These are phyloP conservation scores for Phataginus tetradactyla DNA, from an alignment of 2,797 vertebrate species.

Conservation along the genomic window DNA sequence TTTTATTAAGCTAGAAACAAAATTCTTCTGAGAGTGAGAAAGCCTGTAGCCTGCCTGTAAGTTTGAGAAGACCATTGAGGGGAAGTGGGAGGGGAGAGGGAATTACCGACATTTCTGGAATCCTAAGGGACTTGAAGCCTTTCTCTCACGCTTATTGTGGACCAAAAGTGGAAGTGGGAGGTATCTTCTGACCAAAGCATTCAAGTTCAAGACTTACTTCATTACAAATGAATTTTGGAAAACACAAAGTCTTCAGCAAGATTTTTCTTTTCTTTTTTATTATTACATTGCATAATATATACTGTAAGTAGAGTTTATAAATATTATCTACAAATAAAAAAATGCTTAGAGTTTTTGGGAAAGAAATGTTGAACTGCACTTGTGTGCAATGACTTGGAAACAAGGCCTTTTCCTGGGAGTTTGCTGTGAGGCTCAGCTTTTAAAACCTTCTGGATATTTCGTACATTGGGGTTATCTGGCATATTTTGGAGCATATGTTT, in stretches of 20 bases:
- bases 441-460: not conserved
- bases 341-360: slow-evolving; percentile 4
- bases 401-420: not conserved
- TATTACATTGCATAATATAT: not conserved
- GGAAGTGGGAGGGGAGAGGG: not conserved
- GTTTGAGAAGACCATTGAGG: not conserved
- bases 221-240: not conserved
- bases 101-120: not conserved
- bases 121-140: not conserved
- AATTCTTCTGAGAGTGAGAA: slow-evolving; percentile 13
- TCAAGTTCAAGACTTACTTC: not conserved
- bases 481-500: not conserved
- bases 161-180: not conserved
- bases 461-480: not conserved
- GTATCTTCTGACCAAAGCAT: not conserved
- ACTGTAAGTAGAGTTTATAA: not conserved
- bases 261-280: not conserved
- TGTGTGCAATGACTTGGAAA: not conserved
- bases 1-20: slow-evolving; percentile 58
- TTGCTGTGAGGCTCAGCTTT: not conserved
- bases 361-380: not conserved
- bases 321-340: not conserved
- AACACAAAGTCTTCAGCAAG: not conserved
- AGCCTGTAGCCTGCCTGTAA: not conserved
- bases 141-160: not conserved